Evolutionary conservation across 1,140 invertebrate genomes (phyloP), one percentile per base, ranked within the genome.

Genomic region (Drosophila bocqueti): DNA sequence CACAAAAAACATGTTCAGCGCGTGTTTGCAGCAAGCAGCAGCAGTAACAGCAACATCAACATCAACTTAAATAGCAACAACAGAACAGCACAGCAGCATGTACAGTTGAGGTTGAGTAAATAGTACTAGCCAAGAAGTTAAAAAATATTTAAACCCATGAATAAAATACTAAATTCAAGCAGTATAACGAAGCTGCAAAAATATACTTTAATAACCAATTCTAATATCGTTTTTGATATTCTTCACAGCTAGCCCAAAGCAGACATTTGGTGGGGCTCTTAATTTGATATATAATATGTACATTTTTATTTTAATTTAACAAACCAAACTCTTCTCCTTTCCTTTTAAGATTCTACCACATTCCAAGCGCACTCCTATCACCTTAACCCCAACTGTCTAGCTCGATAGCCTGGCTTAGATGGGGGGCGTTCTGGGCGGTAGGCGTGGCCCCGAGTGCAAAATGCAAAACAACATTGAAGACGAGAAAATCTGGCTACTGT

Each of bases 401-500:
- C 29, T 18, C 50, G 18, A 6, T 18, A 36, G n/a, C 50, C 24
- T 40, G 36, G 21, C 54, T 57, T 40, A n/a, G 36, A 57, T 6
- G 54, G 52, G 18, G 15, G 54, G 54, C 54, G 54, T 40, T 55
- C 40, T 55, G 47, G 76, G 71, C 38, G 50, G 46, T 59, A 31
- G 84, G 84, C 80, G 84, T 77, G 79, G 79, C 71, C 16, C 54
- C 29, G 62, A 63, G 60, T 76, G 72, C 81, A 87, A 74, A 86
- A 89, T 89, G 84, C 85, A 90, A 89, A 89, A 89, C 84, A 90
- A 89, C 84, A 81, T 76, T 89, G 85, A 90, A 89, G 84, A 90
- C 84, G 84, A 84, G 84, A 89, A 74, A 90, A 89, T 89, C 85
- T 89, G 85, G 85, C 85, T 89, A 89, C 85, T 90, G 85, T 89